Evolutionary conservation across 1,140 invertebrate genomes (phyloP).

Genomic region (Bombus superbus): DNA sequence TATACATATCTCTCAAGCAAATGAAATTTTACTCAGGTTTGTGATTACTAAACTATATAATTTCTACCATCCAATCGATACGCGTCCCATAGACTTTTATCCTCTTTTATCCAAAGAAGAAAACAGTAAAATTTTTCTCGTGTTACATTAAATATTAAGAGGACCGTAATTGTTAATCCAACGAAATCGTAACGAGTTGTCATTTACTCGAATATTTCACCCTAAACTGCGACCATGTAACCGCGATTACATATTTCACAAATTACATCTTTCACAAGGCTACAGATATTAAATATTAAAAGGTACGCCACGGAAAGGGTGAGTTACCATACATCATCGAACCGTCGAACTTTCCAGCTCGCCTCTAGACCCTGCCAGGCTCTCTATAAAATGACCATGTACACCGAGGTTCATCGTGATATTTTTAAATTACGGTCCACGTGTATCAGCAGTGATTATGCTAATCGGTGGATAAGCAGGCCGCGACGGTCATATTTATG

Average conservation of each 20-base stretch:
- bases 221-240: neutral
- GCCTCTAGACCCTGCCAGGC: neutral
- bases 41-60: too few species aligned
- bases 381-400: slow-evolving; percentile 19
- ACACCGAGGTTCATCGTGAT: slow-evolving; percentile 40
- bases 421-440: slow-evolving; percentile 63
- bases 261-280: neutral
- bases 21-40: too few species aligned
- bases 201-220: neutral
- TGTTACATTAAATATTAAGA: neutral
- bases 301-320: neutral
- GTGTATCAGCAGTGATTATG: slow-evolving; percentile 62
- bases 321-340: neutral
- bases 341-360: slow-evolving; percentile 10
- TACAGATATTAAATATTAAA: slow-evolving; percentile 15
- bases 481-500: slow-evolving; percentile 62
- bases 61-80: too few species aligned
- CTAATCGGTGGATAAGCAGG: slow-evolving; percentile 64
- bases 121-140: too few species aligned
- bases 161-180: neutral
- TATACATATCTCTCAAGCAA: too few species aligned
- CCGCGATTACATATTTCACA: neutral
- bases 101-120: too few species aligned
- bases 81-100: too few species aligned
- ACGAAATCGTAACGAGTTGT: neutral